Percentiles rank a stretch among this genome's conserved stretches.
Conservation (phyloP, 2,113 vertebrate genomes). For the Uropsilus gracilis region DNA sequence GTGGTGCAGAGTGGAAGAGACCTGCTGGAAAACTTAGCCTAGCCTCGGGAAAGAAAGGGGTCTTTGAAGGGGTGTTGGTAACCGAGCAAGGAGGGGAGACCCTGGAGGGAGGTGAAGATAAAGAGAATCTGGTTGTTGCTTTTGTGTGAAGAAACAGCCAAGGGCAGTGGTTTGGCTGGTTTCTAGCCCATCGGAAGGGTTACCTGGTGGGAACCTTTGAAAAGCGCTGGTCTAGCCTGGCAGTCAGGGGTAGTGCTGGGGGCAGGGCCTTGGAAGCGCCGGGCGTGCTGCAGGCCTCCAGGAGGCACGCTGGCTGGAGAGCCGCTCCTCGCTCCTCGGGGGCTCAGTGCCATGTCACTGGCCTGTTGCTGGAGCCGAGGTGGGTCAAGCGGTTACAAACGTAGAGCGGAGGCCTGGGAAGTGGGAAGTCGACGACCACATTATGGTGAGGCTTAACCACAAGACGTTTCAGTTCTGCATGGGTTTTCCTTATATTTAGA, state of each 20-base stretch:
- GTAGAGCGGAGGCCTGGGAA: slow-evolving; percentile 56
- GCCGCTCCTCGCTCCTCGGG: too few relatives aligned
- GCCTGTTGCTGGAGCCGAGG: background rate
- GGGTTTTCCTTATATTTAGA: slow-evolving; percentile 53
- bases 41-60: background rate
- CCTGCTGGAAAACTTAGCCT: background rate
- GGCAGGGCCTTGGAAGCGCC: background rate
- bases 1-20: background rate
- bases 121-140: slow-evolving; percentile 27
- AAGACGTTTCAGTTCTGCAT: slow-evolving; percentile 61
- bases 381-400: slow-evolving; percentile 43
- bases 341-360: too few relatives aligned
- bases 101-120: slow-evolving; percentile 7
- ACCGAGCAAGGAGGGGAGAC: background rate
- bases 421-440: slow-evolving; percentile 73
- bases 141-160: background rate
- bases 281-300: background rate
- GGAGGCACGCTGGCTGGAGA: too few relatives aligned
- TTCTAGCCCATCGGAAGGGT: background rate
- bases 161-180: background rate
- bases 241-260: background rate
- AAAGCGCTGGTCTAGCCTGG: background rate
- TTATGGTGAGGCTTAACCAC: slow-evolving; percentile 75
- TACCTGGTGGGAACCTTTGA: background rate
- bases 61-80: background rate